phyloP scores from a whole-genome alignment of 2,888 invertebrate genomes.

The Abrostola triplasia region DNA sequence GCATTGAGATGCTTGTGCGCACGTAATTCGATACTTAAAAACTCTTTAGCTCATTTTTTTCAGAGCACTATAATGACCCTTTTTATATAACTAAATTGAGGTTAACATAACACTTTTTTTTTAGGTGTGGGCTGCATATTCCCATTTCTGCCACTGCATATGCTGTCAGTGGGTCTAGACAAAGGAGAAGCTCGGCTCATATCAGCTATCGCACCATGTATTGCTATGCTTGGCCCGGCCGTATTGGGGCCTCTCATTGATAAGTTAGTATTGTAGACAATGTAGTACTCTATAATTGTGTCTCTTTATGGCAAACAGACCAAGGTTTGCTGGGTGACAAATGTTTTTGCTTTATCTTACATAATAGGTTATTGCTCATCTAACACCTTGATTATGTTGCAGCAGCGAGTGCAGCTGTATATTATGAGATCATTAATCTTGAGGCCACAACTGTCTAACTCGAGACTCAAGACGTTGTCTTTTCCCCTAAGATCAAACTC shows the following conservation, averaged over 20 bases:
- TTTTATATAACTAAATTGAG: too few species aligned
- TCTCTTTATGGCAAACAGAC: constrained; percentile 16
- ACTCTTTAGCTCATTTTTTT: constrained; percentile 13
- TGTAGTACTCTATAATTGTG: constrained; percentile 38
- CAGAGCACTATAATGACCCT: too few species aligned
- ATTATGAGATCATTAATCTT: too few species aligned
- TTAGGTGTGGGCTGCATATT: constrained; percentile 94
- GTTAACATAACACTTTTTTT: neutral
- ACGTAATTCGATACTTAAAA: constrained; percentile 45
- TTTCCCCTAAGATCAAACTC: too few species aligned
- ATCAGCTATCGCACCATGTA: constrained; percentile 93
- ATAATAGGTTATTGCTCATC: neutral
- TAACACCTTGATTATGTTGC: too few species aligned
- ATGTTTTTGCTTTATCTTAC: constrained; percentile 7
- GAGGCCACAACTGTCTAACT: too few species aligned
- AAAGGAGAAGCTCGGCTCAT: constrained; percentile 92
- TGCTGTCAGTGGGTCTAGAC: constrained; percentile 92
- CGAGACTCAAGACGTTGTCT: too few species aligned
- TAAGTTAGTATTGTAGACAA: constrained; percentile 82
- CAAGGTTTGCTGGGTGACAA: constrained; percentile 16
- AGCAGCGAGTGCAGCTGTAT: too few species aligned
- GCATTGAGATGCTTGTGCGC: constrained; percentile 30
- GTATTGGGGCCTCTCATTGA: constrained; percentile 94
- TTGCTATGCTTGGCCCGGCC: constrained; percentile 93
- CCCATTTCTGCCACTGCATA: constrained; percentile 94